phyloP scores from a whole-genome alignment of 2,888 invertebrate species.

The Odontomyia ornata region DNA sequence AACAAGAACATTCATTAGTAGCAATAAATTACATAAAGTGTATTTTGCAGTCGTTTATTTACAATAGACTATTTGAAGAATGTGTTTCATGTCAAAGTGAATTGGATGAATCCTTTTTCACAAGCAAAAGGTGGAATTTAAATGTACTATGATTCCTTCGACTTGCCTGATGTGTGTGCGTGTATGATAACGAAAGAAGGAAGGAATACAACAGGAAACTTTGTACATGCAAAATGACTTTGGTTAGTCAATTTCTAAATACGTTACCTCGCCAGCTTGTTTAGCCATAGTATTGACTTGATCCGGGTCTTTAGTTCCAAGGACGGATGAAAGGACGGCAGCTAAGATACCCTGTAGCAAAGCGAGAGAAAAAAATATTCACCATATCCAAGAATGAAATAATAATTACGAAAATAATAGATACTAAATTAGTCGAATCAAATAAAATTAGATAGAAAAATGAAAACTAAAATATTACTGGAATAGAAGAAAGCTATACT shows the following conservation, averaged over 20 bases:
- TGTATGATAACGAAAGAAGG: too few species aligned
- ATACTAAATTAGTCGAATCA: neutral
- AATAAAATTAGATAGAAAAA: neutral
- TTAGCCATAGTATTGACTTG: constrained; percentile 94
- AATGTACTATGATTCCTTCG: too few species aligned
- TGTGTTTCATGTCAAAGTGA: too few species aligned
- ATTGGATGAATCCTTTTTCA: too few species aligned
- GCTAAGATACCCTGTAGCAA: constrained; percentile 89
- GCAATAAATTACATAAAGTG: too few species aligned
- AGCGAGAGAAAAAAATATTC: constrained; percentile 64
- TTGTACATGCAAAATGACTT: neutral
- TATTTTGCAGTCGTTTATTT: too few species aligned
- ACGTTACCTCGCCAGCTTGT: constrained; percentile 92
- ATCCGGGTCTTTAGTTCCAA: constrained; percentile 90
- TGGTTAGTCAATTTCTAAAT: constrained; percentile 49
- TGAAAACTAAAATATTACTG: neutral
- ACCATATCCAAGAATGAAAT: constrained; percentile 54
- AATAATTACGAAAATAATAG: constrained; percentile 21
- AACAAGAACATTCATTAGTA: too few species aligned
- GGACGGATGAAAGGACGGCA: constrained; percentile 88
- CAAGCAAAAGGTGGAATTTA: too few species aligned
- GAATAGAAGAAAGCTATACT: too few species aligned
- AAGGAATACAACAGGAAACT: too few species aligned
- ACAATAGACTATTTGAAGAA: too few species aligned
- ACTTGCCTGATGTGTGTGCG: too few species aligned